phyloP scores from a whole-genome alignment of 1,140 invertebrate genomes.

The Galendromus occidentalis region DNA sequence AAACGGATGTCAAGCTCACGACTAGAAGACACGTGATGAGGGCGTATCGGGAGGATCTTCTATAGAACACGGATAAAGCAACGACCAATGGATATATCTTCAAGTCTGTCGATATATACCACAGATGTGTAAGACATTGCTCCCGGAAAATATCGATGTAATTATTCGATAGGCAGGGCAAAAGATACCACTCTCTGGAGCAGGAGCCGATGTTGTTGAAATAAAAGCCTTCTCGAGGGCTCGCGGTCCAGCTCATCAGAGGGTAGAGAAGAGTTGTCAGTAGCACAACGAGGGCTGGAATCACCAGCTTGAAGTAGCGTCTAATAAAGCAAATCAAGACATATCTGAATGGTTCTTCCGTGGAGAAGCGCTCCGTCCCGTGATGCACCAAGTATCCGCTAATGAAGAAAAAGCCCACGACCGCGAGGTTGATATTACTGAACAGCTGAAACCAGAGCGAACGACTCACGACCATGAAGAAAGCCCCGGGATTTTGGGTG shows the following conservation, averaged over 20 bases:
- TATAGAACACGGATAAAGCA: not conserved
- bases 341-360: not conserved
- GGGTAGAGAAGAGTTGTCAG: not conserved
- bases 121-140: not conserved
- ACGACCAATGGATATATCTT: not conserved
- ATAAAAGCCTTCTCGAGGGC: slow-evolving; percentile 7
- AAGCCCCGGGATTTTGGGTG: not conserved
- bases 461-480: not conserved
- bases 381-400: not conserved
- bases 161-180: not conserved
- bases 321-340: not conserved
- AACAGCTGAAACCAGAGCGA: slow-evolving; percentile 4
- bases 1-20: not conserved
- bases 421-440: not conserved
- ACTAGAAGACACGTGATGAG: not conserved
- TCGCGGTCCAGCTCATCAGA: not conserved
- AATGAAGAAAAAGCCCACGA: slow-evolving; percentile 3
- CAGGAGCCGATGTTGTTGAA: not conserved
- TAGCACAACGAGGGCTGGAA: not conserved
- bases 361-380: not conserved
- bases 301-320: not conserved
- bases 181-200: not conserved
- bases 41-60: not conserved
- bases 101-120: not conserved
- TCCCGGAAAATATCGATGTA: slow-evolving; percentile 4